These are phyloP conservation scores for Sebastes oblongus DNA, from an alignment of 2,797 vertebrate genomes.

Conservation along the genomic window DNA sequence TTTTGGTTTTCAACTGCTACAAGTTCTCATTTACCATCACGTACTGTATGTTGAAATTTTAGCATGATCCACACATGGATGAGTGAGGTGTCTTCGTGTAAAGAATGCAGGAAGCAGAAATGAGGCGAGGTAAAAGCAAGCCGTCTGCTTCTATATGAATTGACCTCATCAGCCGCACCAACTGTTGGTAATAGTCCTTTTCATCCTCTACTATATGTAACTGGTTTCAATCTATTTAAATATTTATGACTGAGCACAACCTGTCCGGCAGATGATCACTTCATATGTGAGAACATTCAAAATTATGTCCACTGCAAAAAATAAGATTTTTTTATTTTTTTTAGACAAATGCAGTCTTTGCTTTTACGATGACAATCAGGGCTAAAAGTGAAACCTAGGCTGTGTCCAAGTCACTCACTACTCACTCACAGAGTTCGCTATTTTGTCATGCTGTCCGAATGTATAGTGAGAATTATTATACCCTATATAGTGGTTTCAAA, in stretches of 20 bases:
- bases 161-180: background rate
- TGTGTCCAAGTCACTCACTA: no score
- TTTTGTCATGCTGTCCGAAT: no score
- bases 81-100: background rate
- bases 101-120: background rate
- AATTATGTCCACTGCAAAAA: background rate
- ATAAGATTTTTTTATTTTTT: no score
- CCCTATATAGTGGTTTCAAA: no score
- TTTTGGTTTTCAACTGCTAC: background rate
- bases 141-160: background rate
- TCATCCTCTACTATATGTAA: background rate
- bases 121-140: no score
- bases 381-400: background rate
- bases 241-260: slow-evolving; percentile 6
- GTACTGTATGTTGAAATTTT: background rate
- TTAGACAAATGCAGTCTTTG: no score
- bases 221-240: background rate
- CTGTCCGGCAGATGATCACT: background rate
- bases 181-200: background rate
- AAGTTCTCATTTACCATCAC: no score
- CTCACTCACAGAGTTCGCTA: no score
- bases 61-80: background rate
- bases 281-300: background rate
- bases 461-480: no score
- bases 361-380: no score